A percentile compares a stretch with the other conserved stretches of the same genome.
These are phyloP conservation scores for Enteromius afrohamiltoni DNA, from an alignment of 2,797 vertebrate species.

Conservation along the genomic window DNA sequence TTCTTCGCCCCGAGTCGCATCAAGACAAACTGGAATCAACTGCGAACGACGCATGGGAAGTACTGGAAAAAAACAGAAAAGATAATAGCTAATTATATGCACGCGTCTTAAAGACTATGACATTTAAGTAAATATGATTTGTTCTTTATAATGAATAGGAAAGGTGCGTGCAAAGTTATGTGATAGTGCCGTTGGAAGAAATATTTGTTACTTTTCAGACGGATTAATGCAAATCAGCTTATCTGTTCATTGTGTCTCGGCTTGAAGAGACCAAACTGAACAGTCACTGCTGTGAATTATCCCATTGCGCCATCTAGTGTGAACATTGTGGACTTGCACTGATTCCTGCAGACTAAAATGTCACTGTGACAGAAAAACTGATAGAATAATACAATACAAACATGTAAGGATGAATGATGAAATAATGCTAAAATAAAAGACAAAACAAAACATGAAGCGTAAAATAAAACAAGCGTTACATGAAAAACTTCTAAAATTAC, in stretches of 20 bases:
- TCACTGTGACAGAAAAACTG: not conserved
- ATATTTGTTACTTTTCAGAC: not conserved
- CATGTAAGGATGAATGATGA: not conserved
- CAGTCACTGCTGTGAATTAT: not conserved
- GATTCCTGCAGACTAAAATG: no score
- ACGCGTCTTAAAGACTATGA: not conserved
- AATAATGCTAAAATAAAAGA: conserved; percentile 2
- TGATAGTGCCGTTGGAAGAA: not conserved
- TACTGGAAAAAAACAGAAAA: not conserved
- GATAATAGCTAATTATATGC: not conserved
- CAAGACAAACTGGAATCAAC: not conserved
- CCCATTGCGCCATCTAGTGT: conserved; percentile 52
- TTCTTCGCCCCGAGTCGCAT: not conserved
- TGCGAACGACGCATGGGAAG: not conserved
- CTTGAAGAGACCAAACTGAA: conserved; percentile 13
- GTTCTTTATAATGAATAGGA: not conserved
- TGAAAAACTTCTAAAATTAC: not conserved
- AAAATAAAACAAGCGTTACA: not conserved
- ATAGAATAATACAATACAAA: not conserved
- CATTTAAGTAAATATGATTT: not conserved
- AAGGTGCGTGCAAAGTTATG: no score
- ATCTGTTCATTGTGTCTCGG: not conserved
- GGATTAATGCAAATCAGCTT: not conserved
- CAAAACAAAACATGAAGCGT: not conserved
- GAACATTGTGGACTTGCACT: not conserved